Percentiles rank a stretch among this genome's conserved stretches.
Evolutionary conservation across 2,113 vertebrate genomes (phyloP).

Genomic region (Progne subis): DNA sequence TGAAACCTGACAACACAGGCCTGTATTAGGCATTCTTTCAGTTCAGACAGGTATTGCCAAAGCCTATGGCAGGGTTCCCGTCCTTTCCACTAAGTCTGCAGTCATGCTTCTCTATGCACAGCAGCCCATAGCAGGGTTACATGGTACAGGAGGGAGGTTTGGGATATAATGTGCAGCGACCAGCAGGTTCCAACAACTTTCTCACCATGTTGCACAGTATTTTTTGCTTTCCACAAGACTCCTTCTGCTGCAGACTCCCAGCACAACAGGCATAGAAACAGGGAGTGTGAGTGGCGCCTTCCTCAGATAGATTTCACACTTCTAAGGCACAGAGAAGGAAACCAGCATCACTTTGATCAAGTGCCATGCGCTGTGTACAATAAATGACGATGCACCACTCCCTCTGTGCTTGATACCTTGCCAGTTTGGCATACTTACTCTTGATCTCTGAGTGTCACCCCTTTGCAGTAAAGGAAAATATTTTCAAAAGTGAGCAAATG

Average conservation of each 20-base stretch:
- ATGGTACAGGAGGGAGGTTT: neutral
- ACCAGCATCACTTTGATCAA: neutral
- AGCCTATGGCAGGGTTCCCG: neutral
- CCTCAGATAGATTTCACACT: constrained; percentile 29
- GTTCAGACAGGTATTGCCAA: neutral
- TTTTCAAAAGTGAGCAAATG: neutral
- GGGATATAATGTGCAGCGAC: neutral
- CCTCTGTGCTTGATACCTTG: neutral
- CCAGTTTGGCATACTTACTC: neutral
- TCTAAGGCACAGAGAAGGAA: constrained; percentile 20
- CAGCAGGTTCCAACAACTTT: neutral
- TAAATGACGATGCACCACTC: neutral
- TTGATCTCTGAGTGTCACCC: neutral
- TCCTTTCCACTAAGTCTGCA: neutral
- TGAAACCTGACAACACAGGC: neutral
- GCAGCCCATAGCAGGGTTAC: neutral
- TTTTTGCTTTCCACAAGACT: neutral
- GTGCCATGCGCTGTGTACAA: neutral
- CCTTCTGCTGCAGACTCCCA: constrained; percentile 15
- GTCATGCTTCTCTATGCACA: neutral
- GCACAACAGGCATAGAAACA: constrained; percentile 3
- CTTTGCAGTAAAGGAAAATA: neutral
- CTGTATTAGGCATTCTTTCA: neutral
- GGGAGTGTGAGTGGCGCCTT: neutral
- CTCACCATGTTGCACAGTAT: neutral